Evolutionary conservation across 2,888 invertebrate species (phyloP).

Genomic region (Bombylius major): DNA sequence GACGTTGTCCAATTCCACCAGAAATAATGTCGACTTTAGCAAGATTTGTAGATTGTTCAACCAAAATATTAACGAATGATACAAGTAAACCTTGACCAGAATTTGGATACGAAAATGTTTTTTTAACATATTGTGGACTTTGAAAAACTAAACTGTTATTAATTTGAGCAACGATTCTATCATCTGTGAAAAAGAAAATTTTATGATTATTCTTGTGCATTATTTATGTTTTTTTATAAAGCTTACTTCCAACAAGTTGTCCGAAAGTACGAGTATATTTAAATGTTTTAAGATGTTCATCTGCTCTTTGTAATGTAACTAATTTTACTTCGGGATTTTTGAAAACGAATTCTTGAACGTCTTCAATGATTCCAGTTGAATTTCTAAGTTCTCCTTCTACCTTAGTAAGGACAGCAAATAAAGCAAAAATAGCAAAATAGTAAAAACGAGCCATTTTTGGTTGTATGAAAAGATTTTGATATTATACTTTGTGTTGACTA

Average conservation of each 20-base stretch:
- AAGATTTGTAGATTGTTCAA: conserved; percentile 7
- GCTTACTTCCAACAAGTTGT: neutral
- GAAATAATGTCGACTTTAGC: conserved; percentile 7
- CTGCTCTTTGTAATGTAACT: neutral
- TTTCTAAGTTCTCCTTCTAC: too few relatives aligned
- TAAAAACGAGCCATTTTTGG: too few relatives aligned
- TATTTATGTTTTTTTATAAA: neutral
- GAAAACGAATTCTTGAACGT: conserved; percentile 2
- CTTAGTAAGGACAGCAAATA: too few relatives aligned
- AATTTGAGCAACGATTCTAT: conserved; percentile 7
- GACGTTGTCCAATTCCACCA: conserved; percentile 12
- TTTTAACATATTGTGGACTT: conserved; percentile 5
- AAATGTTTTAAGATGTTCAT: neutral
- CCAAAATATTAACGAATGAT: conserved; percentile 7
- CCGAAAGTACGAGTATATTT: conserved; percentile 1
- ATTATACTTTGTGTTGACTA: too few relatives aligned
- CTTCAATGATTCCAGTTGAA: conserved; percentile 6
- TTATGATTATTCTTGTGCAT: too few relatives aligned
- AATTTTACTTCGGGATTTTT: conserved; percentile 1
- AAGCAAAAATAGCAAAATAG: too few relatives aligned
- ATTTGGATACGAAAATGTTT: conserved; percentile 6
- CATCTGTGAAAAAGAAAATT: neutral
- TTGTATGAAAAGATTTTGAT: too few relatives aligned
- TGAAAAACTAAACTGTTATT: conserved; percentile 4
- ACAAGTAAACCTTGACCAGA: conserved; percentile 5